Percentiles rank a stretch among this genome's conserved stretches.
These are phyloP conservation scores for Cossypha dichroa DNA, from an alignment of 2,797 vertebrate species.

Conservation along the genomic window DNA sequence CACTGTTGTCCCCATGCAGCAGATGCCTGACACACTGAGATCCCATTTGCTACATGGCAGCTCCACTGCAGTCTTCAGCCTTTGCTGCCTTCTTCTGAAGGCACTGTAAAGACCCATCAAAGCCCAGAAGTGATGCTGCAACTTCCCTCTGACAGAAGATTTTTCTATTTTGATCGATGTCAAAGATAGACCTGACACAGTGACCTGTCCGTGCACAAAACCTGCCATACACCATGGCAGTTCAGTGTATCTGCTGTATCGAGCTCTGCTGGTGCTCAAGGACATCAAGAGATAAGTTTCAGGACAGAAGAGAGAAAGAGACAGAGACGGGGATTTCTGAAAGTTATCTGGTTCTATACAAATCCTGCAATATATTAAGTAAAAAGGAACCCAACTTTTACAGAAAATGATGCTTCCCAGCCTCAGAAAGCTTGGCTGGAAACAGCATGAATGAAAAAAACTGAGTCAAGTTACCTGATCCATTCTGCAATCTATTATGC, in stretches of 20 bases:
- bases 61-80: background rate
- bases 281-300: background rate
- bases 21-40: fast-evolving
- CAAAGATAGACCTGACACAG: background rate
- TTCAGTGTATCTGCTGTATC: fast-evolving
- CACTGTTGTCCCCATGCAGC: fast-evolving
- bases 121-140: background rate
- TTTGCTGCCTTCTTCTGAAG: background rate
- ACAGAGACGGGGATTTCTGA: background rate
- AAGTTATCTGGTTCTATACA: background rate
- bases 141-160: background rate
- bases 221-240: fast-evolving
- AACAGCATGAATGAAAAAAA: background rate
- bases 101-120: background rate
- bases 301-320: background rate
- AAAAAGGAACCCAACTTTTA: background rate
- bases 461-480: background rate
- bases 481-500: background rate
- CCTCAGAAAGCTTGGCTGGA: background rate
- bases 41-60: fast-evolving
- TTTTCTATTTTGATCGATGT: background rate
- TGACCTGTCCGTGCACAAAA: background rate
- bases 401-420: background rate
- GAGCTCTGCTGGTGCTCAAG: background rate
- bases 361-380: background rate